Conservation (phyloP, 2,888 invertebrate species). For the Gandaritis pyraliata region DNA sequence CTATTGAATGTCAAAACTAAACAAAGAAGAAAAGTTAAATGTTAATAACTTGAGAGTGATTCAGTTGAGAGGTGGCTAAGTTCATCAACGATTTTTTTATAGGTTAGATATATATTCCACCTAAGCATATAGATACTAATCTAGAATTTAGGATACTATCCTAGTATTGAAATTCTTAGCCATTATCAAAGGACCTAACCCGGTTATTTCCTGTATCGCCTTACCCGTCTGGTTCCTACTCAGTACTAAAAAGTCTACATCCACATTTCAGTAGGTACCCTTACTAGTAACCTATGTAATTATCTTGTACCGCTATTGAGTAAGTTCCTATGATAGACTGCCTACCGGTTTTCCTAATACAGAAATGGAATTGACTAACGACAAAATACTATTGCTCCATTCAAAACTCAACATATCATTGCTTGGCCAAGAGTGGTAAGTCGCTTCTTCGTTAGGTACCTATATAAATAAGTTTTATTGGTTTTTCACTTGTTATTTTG, state of each 20-base stretch:
- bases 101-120: too few species aligned
- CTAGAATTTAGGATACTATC: too few species aligned
- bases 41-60: too few species aligned
- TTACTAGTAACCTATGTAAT: slow-evolving; percentile 3
- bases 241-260: slow-evolving; percentile 1
- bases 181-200: not conserved
- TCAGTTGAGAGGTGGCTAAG: too few species aligned
- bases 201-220: slow-evolving; percentile 10
- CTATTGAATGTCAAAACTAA: too few species aligned
- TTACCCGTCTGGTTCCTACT: slow-evolving; percentile 2
- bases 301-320: slow-evolving; percentile 15
- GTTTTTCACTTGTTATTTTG: too few species aligned
- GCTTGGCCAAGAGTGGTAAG: not conserved
- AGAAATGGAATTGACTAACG: slow-evolving; percentile 12
- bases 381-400: slow-evolving; percentile 13
- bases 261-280: slow-evolving; percentile 20
- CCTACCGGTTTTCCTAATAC: slow-evolving; percentile 5
- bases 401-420: slow-evolving; percentile 1
- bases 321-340: slow-evolving; percentile 6
- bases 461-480: too few species aligned
- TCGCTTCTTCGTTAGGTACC: too few species aligned
- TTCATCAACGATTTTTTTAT: too few species aligned
- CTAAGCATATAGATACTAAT: too few species aligned
- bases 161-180: too few species aligned
- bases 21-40: too few species aligned